Conservation (phyloP, 2,888 invertebrate species). For the Eristalis arbustorum region DNA sequence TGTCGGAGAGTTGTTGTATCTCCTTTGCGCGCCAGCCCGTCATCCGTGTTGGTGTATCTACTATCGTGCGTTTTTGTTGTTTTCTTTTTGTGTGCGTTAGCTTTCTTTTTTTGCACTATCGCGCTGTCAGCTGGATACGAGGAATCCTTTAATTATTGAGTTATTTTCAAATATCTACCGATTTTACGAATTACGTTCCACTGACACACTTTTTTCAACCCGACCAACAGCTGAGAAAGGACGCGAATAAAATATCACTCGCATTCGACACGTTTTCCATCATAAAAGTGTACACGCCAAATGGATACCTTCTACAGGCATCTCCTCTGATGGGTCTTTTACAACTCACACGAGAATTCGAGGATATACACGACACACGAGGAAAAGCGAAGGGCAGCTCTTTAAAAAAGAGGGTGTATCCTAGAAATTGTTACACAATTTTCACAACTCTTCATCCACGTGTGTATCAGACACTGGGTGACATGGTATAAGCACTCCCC, state of each 20-base stretch:
- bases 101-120: constrained; percentile 17
- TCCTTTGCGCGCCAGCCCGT: constrained; percentile 42
- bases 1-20: constrained; percentile 12
- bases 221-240: neutral
- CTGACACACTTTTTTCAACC: constrained; percentile 20
- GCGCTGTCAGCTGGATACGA: constrained; percentile 57
- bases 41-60: constrained; percentile 27
- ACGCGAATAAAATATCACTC: neutral
- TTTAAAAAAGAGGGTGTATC: constrained; percentile 7
- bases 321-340: constrained; percentile 8
- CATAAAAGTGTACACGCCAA: neutral
- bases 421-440: constrained; percentile 60
- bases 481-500: neutral
- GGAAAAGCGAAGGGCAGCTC: neutral
- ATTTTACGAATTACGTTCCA: constrained; percentile 8
- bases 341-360: constrained; percentile 17
- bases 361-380: neutral
- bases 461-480: constrained; percentile 17
- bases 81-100: constrained; percentile 3
- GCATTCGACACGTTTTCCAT: neutral
- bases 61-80: constrained; percentile 9
- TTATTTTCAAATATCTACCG: constrained; percentile 33
- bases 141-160: constrained; percentile 49
- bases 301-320: constrained; percentile 9
- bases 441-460: constrained; percentile 14